Conservation (phyloP, 2,797 vertebrate species). For the Arnoldichthys spilopterus region DNA sequence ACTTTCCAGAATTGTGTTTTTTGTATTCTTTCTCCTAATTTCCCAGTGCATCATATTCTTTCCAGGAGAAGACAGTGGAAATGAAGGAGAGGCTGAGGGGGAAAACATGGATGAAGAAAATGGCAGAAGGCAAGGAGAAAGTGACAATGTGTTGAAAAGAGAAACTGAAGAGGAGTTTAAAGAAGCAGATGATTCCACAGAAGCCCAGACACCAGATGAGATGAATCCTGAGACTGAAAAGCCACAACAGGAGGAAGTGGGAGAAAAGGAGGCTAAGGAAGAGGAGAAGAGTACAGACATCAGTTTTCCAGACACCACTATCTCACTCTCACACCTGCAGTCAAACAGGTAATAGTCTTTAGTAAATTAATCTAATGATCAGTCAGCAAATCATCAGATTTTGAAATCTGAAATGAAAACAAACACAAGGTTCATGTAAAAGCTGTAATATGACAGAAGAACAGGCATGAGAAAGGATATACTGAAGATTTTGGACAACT, state of each 20-base stretch:
- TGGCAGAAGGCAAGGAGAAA: constrained; percentile 62
- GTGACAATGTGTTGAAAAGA: constrained; percentile 38
- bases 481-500: no score
- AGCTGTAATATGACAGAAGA: background rate
- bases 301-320: constrained; percentile 90
- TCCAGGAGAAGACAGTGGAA: constrained; percentile 76
- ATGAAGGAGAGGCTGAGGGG: constrained; percentile 65
- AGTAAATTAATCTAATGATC: background rate
- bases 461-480: background rate
- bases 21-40: no score
- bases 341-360: constrained; percentile 79
- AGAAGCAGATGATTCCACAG: constrained; percentile 36
- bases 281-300: constrained; percentile 68
- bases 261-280: constrained; percentile 64
- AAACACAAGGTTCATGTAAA: background rate
- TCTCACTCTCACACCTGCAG: constrained; percentile 92
- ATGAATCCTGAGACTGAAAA: background rate
- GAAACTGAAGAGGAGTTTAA: constrained; percentile 38
- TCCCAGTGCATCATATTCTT: background rate
- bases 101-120: constrained; percentile 40
- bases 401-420: background rate
- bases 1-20: no score
- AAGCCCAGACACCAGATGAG: constrained; percentile 1
- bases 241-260: constrained; percentile 18
- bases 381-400: background rate